Conservation (phyloP, 2,113 vertebrate species). For the Sphyrna mokarran region DNA sequence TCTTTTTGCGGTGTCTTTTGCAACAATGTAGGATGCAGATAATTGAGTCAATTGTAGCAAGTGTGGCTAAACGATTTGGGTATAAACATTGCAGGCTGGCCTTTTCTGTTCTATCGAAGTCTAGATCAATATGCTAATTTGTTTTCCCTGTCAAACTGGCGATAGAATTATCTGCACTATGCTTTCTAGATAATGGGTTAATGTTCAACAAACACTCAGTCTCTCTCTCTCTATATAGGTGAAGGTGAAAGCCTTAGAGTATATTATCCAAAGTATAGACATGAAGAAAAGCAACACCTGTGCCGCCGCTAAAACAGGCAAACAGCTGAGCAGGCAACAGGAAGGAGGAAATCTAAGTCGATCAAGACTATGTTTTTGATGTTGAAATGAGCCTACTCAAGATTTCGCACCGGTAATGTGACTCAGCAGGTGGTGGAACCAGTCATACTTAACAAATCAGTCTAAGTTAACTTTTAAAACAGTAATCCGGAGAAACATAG, state of each 20-base stretch:
- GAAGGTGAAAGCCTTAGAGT: background rate
- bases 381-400: background rate
- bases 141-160: background rate
- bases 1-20: background rate
- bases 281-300: constrained; percentile 10
- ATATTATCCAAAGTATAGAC: background rate
- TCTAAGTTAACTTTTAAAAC: background rate
- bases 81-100: background rate
- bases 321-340: background rate
- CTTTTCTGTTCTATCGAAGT: background rate
- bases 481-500: background rate
- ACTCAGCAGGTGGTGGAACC: background rate
- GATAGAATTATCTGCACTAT: background rate
- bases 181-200: background rate
- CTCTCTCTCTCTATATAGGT: background rate
- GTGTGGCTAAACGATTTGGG: background rate
- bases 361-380: background rate
- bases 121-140: background rate
- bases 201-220: background rate
- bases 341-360: background rate
- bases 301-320: background rate
- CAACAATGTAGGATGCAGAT: background rate
- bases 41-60: background rate
- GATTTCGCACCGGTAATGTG: background rate
- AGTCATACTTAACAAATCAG: background rate